These are phyloP conservation scores for Sisor rabdophorus DNA, from an alignment of 2,113 vertebrate genomes.

Conservation along the genomic window DNA sequence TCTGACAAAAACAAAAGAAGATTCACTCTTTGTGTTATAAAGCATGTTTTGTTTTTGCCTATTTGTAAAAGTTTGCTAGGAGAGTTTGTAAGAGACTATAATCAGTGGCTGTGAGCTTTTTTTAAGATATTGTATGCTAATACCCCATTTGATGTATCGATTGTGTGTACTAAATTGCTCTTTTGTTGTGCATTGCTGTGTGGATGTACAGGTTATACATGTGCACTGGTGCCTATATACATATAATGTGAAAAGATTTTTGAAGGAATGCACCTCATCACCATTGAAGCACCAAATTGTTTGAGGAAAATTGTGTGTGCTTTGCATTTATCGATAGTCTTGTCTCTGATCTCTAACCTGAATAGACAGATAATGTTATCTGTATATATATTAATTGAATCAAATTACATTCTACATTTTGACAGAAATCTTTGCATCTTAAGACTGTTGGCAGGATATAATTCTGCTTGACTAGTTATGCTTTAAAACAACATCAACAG, in stretches of 20 bases:
- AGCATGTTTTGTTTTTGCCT: not conserved
- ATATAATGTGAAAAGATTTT: no score
- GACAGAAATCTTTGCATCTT: constrained; percentile 29
- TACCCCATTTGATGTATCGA: constrained; percentile 1
- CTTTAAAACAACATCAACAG: constrained; percentile 37
- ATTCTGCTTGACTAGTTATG: constrained; percentile 47
- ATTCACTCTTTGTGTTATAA: not conserved
- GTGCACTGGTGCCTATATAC: no score
- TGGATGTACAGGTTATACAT: no score
- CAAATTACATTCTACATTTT: constrained; percentile 12
- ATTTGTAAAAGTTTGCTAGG: not conserved
- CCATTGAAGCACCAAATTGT: not conserved
- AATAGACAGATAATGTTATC: constrained; percentile 29
- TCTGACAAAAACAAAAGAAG: not conserved
- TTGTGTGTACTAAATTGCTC: not conserved
- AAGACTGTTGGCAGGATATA: constrained; percentile 45
- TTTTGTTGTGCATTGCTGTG: not conserved
- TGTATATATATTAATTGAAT: constrained; percentile 25
- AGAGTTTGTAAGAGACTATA: constrained; percentile 1
- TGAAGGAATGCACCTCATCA: not conserved
- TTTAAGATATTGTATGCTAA: not conserved
- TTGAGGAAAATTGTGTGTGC: not conserved
- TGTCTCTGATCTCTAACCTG: not conserved
- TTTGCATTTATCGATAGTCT: not conserved
- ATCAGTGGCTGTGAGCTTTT: not conserved